Evolutionary conservation across 2,113 vertebrate genomes (phyloP).

Genomic region (Ictalurus furcatus): DNA sequence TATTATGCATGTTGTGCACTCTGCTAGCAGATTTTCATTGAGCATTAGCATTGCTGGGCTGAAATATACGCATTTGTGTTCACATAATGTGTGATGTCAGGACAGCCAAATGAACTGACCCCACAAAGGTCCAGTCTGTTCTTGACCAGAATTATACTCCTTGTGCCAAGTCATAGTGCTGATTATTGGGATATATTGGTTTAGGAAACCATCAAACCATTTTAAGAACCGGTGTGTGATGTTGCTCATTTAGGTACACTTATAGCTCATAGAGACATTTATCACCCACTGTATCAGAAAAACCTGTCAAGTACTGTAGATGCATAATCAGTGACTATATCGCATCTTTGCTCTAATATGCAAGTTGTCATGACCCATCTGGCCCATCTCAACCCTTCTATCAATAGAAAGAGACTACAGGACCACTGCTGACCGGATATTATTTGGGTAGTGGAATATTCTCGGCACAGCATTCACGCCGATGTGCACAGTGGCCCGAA

Average conservation of each 20-base stretch:
- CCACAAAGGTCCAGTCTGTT: background rate
- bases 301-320: background rate
- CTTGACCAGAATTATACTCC: background rate
- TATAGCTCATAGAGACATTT: background rate
- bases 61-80: background rate
- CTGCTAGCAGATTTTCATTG: background rate
- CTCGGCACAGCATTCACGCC: background rate
- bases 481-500: background rate
- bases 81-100: background rate
- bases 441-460: background rate
- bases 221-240: background rate
- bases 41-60: background rate
- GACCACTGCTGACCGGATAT: background rate
- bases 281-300: background rate
- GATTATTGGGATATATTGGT: background rate
- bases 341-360: background rate
- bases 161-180: background rate
- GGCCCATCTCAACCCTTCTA: too few relatives aligned
- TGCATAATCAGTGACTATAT: background rate
- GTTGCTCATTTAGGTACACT: background rate
- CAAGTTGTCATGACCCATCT: background rate
- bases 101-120: background rate
- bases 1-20: too few relatives aligned
- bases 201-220: background rate
- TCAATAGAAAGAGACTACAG: background rate